These are phyloP conservation scores for Phodopus roborovskii DNA, from an alignment of 2,113 vertebrate species.

Conservation along the genomic window DNA sequence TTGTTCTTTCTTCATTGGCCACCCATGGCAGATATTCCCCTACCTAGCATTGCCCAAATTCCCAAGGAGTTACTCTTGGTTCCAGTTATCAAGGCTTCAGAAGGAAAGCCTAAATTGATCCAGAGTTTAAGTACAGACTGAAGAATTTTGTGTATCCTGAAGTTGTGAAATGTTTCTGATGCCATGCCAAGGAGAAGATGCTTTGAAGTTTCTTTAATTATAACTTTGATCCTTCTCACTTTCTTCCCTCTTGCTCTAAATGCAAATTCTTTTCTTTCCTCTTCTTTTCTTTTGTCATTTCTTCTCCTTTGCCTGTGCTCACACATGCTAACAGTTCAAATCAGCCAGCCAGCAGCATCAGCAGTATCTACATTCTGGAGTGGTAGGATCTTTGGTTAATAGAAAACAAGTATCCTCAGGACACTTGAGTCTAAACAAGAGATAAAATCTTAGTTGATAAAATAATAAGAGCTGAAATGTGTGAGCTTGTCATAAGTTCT, in stretches of 20 bases:
- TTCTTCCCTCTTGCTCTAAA: background rate
- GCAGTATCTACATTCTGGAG: background rate
- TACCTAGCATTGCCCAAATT: background rate
- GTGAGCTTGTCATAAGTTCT: background rate
- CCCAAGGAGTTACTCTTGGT: background rate
- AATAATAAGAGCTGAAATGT: slow-evolving; percentile 36
- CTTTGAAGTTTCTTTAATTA: slow-evolving; percentile 40
- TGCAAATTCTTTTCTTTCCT: background rate
- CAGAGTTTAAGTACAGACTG: slow-evolving; percentile 9
- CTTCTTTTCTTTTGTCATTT: background rate
- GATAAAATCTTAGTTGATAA: slow-evolving; percentile 3
- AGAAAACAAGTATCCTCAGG: background rate
- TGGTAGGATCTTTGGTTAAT: background rate
- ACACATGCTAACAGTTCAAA: slow-evolving; percentile 16
- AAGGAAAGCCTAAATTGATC: background rate
- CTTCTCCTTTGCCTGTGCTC: background rate
- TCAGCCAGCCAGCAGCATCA: background rate
- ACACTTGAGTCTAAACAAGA: background rate
- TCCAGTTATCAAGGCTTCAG: background rate
- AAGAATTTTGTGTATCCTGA: background rate
- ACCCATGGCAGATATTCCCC: background rate
- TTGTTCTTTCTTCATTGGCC: background rate
- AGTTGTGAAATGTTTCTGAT: slow-evolving; percentile 1
- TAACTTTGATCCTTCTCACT: slow-evolving; percentile 26
- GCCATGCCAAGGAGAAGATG: background rate